Conservation (phyloP, 2,888 invertebrate species). For the Poecilobothrus nobilitatus region DNA sequence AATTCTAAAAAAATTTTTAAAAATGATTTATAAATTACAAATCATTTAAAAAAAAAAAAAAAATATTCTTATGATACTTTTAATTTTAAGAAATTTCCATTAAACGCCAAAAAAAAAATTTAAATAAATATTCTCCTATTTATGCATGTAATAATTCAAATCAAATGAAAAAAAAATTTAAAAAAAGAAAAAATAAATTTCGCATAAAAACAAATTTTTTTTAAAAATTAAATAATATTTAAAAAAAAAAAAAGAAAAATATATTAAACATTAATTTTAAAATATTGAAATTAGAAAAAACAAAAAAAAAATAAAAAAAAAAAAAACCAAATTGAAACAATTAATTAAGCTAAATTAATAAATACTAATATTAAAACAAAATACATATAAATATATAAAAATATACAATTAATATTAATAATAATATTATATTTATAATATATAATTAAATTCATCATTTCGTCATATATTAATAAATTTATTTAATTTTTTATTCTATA, state of each 20-base stretch:
- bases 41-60: conserved; percentile 15
- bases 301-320: conserved; percentile 14
- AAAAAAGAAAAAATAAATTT: conserved; percentile 7
- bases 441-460: not conserved
- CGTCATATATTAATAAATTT: too few species aligned
- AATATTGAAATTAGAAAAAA: too few species aligned
- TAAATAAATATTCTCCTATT: too few species aligned
- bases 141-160: too few species aligned
- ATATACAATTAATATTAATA: not conserved
- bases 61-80: conserved; percentile 18
- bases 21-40: conserved; percentile 20
- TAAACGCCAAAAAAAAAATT: too few species aligned
- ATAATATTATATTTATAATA: too few species aligned
- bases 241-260: conserved; percentile 11
- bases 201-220: conserved; percentile 10
- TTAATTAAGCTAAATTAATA: conserved; percentile 24
- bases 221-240: conserved; percentile 15
- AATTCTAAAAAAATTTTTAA: too few species aligned
- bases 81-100: not conserved
- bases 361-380: not conserved
- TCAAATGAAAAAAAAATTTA: too few species aligned
- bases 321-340: conserved; percentile 19
- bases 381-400: not conserved
- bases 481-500: too few species aligned
- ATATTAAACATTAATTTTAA: conserved; percentile 8